A percentile compares a stretch with the other conserved stretches of the same genome.
phyloP scores from a whole-genome alignment of 2,113 vertebrate genomes.

The Calidris pygmaea region DNA sequence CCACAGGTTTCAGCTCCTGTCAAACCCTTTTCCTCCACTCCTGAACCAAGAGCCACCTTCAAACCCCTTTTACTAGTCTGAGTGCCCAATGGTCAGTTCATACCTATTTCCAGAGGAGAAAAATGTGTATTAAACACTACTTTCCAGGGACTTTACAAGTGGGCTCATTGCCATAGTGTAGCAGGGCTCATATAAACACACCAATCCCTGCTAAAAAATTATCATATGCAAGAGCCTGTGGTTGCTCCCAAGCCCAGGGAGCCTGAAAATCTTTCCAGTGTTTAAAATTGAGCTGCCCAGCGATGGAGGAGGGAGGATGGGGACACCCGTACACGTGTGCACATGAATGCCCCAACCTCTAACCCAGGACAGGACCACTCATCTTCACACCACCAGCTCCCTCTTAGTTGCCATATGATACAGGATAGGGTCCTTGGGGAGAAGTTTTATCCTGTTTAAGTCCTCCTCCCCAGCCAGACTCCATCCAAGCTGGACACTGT shows the following conservation, averaged over 20 bases:
- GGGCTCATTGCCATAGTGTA: background rate
- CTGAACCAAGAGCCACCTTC: background rate
- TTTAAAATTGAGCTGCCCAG: background rate
- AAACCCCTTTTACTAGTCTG: background rate
- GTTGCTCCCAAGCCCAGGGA: background rate
- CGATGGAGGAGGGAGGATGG: background rate
- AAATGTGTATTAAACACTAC: background rate
- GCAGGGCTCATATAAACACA: background rate
- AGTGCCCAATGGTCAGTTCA: background rate
- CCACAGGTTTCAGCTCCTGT: background rate
- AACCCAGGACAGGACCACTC: background rate
- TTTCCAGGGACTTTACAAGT: background rate
- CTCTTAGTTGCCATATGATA: background rate
- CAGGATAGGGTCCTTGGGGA: background rate
- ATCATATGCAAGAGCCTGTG: background rate
- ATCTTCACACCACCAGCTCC: background rate
- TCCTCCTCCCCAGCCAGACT: accelerated
- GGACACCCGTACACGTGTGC: accelerated
- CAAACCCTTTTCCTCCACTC: background rate
- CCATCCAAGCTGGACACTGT: background rate
- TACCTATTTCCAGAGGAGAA: background rate
- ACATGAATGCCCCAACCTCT: background rate
- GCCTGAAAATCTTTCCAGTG: background rate
- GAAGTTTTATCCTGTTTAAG: background rate
- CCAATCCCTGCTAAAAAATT: background rate